Base-by-base conservation (phyloP, 2,888 invertebrate species). In the Catocala nupta region DNA sequence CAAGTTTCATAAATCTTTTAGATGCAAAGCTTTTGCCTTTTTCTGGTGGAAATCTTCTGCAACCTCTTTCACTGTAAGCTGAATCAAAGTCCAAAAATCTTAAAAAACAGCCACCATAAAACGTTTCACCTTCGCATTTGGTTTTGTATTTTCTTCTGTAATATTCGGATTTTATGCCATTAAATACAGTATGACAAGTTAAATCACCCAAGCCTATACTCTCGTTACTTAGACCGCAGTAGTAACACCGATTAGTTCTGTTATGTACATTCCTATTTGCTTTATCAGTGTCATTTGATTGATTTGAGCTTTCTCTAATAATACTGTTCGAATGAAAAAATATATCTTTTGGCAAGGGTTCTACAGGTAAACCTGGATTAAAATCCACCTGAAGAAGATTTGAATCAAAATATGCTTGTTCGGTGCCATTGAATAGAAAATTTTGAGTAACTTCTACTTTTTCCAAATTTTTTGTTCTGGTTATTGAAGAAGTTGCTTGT, bases 41-140 rank as follows among this genome's bases (percentile, higher is more conserved):
- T 0, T 34, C 10, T 0, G 87, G 87, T 0, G 83, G 83, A 50
- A 64, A 65, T 0, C 73, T 68, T 55, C 88, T 77, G 25, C 88
- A 89, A 4, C 85, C 88, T 63, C 87, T 75, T 64, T 89, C 87
- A 6, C 70, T 72, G 50, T 86, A 87, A 10, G 55, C 9, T 0
- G 53, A 10, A 10, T 80, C 81, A 8, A 87, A 36, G 59, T 88
- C 88, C 5, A 83, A n/a, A 65, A 65, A 87, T 44, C 88, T 77
- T 50, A 75, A 79, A 43, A 70, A 83, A 58, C 85, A 85, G 7
- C 82, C 82, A 16, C 80, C 71, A 8, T 65, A 56, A 13, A 63
- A 68, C 0, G 55, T 39, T 0, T 33, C 1, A 0, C 61, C 62
- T 0, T 8, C 8, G 54, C 80, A 80, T 34, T 49, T 58, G 0